Percentiles rank a stretch among this genome's conserved stretches.
Evolutionary conservation across 1,140 invertebrate genomes (phyloP).

Genomic region (Drosophila parabipectinata): DNA sequence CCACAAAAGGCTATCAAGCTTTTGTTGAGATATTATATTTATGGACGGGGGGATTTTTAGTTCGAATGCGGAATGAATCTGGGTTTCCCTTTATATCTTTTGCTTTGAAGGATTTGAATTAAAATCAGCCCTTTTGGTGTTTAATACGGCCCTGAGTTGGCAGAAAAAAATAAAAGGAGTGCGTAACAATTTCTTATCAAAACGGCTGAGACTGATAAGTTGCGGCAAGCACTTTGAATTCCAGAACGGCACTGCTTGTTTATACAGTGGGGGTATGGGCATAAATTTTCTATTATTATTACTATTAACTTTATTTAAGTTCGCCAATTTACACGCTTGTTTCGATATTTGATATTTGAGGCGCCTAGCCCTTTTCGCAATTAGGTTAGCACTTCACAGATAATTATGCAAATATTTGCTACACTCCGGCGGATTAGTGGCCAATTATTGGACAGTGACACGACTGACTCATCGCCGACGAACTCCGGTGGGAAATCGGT

Average conservation of each 20-base stretch:
- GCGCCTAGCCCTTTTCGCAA: background rate
- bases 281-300: slow-evolving; percentile 16
- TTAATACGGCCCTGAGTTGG: slow-evolving; percentile 29
- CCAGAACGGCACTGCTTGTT: slow-evolving; percentile 14
- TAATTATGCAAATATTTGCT: slow-evolving; percentile 36
- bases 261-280: background rate
- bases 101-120: slow-evolving; percentile 6
- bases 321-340: background rate
- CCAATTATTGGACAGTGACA: slow-evolving; percentile 22
- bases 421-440: slow-evolving; percentile 29
- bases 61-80: background rate
- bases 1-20: background rate
- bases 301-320: slow-evolving; percentile 7
- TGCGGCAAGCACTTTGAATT: slow-evolving; percentile 30
- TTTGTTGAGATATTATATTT: slow-evolving; percentile 3
- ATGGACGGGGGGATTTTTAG: background rate
- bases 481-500: slow-evolving; percentile 37
- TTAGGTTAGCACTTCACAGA: slow-evolving; percentile 13
- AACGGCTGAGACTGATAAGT: slow-evolving; percentile 23
- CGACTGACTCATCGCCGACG: slow-evolving; percentile 30
- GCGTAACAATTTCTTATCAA: slow-evolving; percentile 62
- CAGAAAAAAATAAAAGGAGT: slow-evolving; percentile 24
- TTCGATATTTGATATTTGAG: background rate
- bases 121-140: background rate
- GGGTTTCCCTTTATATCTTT: background rate